Base-by-base conservation (phyloP, 2,888 invertebrate species). In the Hemistola chrysoprasaria region DNA sequence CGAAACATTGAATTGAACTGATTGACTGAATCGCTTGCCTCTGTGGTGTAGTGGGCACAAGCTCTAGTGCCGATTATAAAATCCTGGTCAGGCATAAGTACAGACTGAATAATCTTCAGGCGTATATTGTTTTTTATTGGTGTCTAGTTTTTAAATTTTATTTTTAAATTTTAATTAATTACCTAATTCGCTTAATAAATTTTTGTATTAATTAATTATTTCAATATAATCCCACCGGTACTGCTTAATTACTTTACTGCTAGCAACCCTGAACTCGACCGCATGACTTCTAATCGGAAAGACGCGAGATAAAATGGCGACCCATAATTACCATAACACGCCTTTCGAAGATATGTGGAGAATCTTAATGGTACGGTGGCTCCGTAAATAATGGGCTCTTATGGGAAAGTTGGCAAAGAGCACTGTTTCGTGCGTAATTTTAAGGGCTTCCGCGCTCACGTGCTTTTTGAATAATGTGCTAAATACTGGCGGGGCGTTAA, bases 301-400 rank as follows among this genome's bases (percentile, higher is more conserved):
- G 48, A 48, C 78, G 77, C 79, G 69, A 82, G 86, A 86, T 87
- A 88, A 87, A 87, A 86, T 85, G 85, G 81, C 86, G 85, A 87
- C 86, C 86, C 82, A 73, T 86, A 88, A 88, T 88, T 88, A 87
- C 85, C 87, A 88, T 88, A 87, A 83, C 80, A 84, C 78, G 85
- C 77, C 81, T 85, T 84, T 76, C 84, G 85, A 85, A 87, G 85
- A 88, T 87, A 87, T 85, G 87, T 86, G 80, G 84, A 82, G 84
- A 84, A 85, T 88, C 84, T 86, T 87, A 87, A 88, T 86, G 87
- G 86, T 86, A 83, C 86, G 80, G 80, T 87, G 80, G 79, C 80
- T 86, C 62, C 78, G 85, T 86, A 86, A 88, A 88, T 88, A 87
- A 88, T 88, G 85, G 87, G 79, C 86, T 87, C 86, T 86, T 88